A percentile compares a stretch with the other conserved stretches of the same genome.
These are phyloP conservation scores for Ciconia boyciana DNA, from an alignment of 2,113 vertebrate species.

Conservation along the genomic window DNA sequence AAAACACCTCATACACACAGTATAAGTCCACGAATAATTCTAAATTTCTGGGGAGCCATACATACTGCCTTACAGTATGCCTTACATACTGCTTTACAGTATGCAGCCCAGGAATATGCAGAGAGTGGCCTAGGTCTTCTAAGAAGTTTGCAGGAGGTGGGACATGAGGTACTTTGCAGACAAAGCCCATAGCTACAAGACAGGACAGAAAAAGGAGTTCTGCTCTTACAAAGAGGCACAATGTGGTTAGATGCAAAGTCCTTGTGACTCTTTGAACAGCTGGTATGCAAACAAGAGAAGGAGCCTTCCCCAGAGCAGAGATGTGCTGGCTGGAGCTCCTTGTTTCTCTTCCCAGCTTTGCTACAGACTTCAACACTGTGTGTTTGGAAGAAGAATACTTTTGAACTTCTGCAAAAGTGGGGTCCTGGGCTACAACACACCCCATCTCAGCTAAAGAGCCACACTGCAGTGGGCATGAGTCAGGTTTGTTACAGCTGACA, in stretches of 20 bases:
- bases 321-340: neutral
- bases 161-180: fast-evolving
- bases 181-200: neutral
- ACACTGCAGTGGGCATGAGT: fast-evolving
- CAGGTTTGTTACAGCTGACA: neutral
- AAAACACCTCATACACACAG: neutral
- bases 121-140: neutral
- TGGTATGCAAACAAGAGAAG: neutral
- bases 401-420: neutral
- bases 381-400: neutral
- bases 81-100: neutral
- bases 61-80: neutral
- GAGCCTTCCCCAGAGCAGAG: neutral
- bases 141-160: neutral
- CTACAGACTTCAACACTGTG: neutral
- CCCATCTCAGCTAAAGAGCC: neutral
- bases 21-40: too few species aligned
- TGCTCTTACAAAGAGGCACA: neutral
- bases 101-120: neutral
- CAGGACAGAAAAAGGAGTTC: neutral
- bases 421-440: neutral
- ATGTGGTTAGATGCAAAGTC: neutral
- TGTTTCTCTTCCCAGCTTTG: neutral
- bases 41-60: neutral
- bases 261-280: neutral